Evolutionary conservation across 2,113 vertebrate genomes (phyloP).

Genomic region (Nesogale talazaci): DNA sequence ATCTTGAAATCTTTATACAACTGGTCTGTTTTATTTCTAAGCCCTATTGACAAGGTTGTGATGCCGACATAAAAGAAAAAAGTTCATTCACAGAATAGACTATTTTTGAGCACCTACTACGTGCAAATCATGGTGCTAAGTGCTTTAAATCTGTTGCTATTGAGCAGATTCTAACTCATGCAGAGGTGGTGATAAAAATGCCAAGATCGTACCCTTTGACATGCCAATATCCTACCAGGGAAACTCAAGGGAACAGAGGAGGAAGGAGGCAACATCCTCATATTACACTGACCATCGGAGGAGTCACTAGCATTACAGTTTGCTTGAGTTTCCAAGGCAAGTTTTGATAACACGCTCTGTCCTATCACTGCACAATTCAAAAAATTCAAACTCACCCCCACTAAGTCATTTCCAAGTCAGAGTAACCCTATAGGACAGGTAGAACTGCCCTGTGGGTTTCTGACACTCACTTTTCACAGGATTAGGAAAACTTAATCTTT

Average conservation of each 20-base stretch:
- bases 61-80: slow-evolving; percentile 25
- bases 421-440: too few relatives aligned
- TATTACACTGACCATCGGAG: not conserved
- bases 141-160: not conserved
- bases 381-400: too few relatives aligned
- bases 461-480: too few relatives aligned
- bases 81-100: not conserved
- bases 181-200: slow-evolving; percentile 28
- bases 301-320: not conserved
- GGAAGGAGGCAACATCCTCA: not conserved
- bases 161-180: not conserved
- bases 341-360: slow-evolving; percentile 27
- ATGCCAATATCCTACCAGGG: not conserved
- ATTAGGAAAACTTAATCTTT: too few relatives aligned
- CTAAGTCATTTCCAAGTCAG: too few relatives aligned
- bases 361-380: not conserved
- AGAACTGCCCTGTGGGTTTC: too few relatives aligned
- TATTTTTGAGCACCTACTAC: slow-evolving; percentile 4
- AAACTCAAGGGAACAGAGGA: not conserved
- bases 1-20: slow-evolving; percentile 61
- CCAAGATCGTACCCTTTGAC: not conserved
- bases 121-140: slow-evolving; percentile 40
- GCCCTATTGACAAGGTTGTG: not conserved
- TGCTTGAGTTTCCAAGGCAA: slow-evolving; percentile 25
- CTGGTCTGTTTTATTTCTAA: slow-evolving; percentile 49